These are phyloP conservation scores for Lepus timidus DNA, from an alignment of 2,113 vertebrate species.

Conservation along the genomic window DNA sequence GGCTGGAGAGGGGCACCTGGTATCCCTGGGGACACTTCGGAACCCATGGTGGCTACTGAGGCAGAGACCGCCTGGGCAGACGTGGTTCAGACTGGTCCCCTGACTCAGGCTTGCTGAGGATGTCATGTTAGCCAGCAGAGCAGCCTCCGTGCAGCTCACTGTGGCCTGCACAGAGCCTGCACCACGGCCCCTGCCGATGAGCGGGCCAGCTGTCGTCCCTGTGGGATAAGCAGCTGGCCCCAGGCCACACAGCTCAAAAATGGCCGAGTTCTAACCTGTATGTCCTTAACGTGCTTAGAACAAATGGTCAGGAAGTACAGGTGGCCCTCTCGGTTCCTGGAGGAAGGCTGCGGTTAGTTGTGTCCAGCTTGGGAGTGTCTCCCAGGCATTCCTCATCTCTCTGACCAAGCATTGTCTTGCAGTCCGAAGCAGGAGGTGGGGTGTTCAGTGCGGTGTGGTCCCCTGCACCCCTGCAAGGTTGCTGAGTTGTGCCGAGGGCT, in stretches of 20 bases:
- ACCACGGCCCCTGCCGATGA: not conserved
- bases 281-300: not conserved
- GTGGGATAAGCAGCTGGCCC: not conserved
- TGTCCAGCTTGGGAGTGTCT: not conserved
- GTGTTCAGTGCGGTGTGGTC: not conserved
- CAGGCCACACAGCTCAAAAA: not conserved
- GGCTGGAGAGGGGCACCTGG: not conserved
- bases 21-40: not conserved
- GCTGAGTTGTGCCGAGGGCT: accelerated
- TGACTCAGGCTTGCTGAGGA: not conserved
- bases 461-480: not conserved
- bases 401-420: not conserved
- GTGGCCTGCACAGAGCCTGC: not conserved
- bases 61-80: not conserved
- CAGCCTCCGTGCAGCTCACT: not conserved
- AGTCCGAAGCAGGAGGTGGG: not conserved
- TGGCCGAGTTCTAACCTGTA: not conserved
- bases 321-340: not conserved
- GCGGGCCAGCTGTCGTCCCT: not conserved
- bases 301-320: not conserved
- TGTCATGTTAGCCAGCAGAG: not conserved
- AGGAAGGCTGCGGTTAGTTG: not conserved
- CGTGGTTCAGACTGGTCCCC: not conserved
- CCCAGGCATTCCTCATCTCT: not conserved
- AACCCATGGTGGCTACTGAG: not conserved